Conservation (phyloP, 2,888 invertebrate species). For the Smittia aterrima region DNA sequence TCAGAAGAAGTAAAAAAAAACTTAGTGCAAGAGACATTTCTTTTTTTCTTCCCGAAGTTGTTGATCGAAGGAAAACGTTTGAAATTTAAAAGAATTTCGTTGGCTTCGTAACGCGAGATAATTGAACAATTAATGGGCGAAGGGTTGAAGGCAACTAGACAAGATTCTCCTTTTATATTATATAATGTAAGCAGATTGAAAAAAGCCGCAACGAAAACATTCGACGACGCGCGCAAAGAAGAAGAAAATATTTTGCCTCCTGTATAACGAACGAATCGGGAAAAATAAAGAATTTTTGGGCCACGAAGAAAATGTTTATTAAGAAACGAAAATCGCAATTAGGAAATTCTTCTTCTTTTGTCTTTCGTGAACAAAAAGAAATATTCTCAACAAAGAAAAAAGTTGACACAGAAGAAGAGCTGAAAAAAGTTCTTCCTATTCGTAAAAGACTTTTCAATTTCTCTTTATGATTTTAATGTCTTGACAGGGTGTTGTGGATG, state of each 20-base stretch:
- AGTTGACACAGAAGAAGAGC: neutral
- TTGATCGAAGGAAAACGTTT: neutral
- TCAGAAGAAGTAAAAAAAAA: neutral
- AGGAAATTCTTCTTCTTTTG: constrained; percentile 21
- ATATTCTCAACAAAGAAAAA: constrained; percentile 12
- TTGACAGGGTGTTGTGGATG: neutral
- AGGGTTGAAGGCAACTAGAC: neutral
- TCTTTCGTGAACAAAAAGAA: neutral
- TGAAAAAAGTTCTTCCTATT: neutral
- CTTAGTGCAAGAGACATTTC: neutral
- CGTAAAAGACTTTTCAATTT: constrained; percentile 16
- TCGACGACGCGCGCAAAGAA: neutral
- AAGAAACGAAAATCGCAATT: constrained; percentile 20
- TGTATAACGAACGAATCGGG: neutral
- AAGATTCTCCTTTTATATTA: neutral
- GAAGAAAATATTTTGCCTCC: neutral
- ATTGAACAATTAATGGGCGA: neutral
- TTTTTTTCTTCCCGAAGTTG: neutral
- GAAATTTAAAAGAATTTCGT: neutral
- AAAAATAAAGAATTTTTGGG: constrained; percentile 13
- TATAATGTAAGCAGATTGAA: neutral
- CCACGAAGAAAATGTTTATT: neutral
- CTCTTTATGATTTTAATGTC: constrained; percentile 8
- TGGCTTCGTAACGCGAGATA: constrained; percentile 13
- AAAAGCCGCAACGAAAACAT: neutral